Evolutionary conservation across 2,888 invertebrate genomes (phyloP).

Genomic region (Octonoba sinensis): DNA sequence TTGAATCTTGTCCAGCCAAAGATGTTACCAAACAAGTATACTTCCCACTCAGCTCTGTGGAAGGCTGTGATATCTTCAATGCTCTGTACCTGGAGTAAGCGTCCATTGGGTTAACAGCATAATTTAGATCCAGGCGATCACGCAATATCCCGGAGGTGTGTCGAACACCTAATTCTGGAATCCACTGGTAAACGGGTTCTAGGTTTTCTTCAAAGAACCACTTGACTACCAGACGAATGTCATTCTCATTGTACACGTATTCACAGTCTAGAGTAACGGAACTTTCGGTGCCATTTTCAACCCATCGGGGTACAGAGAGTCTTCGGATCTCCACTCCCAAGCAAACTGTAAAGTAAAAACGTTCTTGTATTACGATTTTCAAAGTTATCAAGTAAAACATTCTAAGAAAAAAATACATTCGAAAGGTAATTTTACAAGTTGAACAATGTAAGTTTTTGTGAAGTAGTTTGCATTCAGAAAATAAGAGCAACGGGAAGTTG

Average conservation of each 20-base stretch:
- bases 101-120: slow-evolving; percentile 61
- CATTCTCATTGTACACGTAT: slow-evolving; percentile 66
- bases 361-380: neutral
- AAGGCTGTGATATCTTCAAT: slow-evolving; percentile 65
- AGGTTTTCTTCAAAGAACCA: slow-evolving; percentile 67
- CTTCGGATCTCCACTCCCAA: slow-evolving; percentile 61
- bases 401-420: neutral
- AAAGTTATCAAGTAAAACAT: neutral
- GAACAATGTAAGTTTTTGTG: neutral
- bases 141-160: slow-evolving; percentile 64
- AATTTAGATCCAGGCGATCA: slow-evolving; percentile 65
- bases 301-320: slow-evolving; percentile 65
- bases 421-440: neutral
- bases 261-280: slow-evolving; percentile 66
- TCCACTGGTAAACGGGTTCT: slow-evolving; percentile 67
- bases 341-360: slow-evolving; percentile 20
- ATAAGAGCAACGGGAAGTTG: too few relatives aligned
- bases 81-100: slow-evolving; percentile 65
- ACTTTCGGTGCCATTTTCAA: slow-evolving; percentile 66
- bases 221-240: slow-evolving; percentile 66
- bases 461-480: neutral
- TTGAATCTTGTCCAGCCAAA: slow-evolving; percentile 65
- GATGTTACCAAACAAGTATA: slow-evolving; percentile 67
- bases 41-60: slow-evolving; percentile 66
- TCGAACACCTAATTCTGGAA: slow-evolving; percentile 65